Percentiles rank a stretch among this genome's conserved stretches.
Evolutionary conservation across 2,888 invertebrate genomes (phyloP).

Genomic region (Andrena flavipes): DNA sequence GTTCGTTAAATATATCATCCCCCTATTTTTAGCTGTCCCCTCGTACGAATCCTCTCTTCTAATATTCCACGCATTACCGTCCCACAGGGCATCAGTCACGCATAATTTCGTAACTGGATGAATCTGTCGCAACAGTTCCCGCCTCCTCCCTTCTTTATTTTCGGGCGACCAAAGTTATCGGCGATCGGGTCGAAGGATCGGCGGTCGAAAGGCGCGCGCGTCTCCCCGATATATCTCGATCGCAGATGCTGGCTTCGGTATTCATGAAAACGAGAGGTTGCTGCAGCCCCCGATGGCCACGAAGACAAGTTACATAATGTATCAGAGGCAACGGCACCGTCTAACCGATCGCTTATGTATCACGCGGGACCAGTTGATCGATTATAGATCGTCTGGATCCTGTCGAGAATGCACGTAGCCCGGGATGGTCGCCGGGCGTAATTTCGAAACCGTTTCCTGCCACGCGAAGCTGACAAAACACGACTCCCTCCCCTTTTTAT

Average conservation of each 20-base stretch:
- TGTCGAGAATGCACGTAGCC: slow-evolving; percentile 13
- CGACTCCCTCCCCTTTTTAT: not conserved
- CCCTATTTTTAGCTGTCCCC: no score
- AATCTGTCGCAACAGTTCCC: no score
- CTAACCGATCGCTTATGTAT: slow-evolving; percentile 64
- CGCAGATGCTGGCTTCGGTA: slow-evolving; percentile 15
- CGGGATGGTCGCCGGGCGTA: not conserved
- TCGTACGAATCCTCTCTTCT: not conserved
- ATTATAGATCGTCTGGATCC: slow-evolving; percentile 57
- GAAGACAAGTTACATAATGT: slow-evolving; percentile 68
- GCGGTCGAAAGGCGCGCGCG: not conserved
- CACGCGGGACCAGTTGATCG: slow-evolving; percentile 54
- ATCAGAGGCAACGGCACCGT: slow-evolving; percentile 62
- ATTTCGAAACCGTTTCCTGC: slow-evolving; percentile 28
- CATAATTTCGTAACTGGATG: no score
- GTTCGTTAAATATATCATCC: no score
- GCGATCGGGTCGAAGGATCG: slow-evolving; percentile 22
- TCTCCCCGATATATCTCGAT: slow-evolving; percentile 12
- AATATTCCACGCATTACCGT: no score
- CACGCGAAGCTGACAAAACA: not conserved
- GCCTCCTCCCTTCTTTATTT: not conserved
- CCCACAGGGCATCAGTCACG: no score
- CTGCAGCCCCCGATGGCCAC: slow-evolving; percentile 48
- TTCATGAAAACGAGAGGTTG: slow-evolving; percentile 58
- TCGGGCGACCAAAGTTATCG: slow-evolving; percentile 11